A percentile compares a stretch with the other conserved stretches of the same genome.
Evolutionary conservation across 1,140 invertebrate species (phyloP).

Genomic region (Drosophila baimaii): DNA sequence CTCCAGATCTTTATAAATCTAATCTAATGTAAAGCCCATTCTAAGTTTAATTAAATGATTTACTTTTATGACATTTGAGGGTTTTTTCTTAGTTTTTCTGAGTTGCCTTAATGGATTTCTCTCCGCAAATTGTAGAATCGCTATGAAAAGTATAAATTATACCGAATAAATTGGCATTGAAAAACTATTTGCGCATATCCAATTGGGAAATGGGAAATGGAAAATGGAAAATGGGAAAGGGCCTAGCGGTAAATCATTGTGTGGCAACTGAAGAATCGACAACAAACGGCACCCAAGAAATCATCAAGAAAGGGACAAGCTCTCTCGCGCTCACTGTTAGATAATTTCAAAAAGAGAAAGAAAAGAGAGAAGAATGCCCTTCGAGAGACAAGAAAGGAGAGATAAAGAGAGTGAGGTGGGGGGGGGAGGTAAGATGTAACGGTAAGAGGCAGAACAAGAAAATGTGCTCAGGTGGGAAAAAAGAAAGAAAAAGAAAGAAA

Average conservation of each 20-base stretch:
- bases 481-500: conserved; percentile 2
- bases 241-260: conserved; percentile 44
- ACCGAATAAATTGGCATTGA: conserved; percentile 63
- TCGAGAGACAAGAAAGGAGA: background rate
- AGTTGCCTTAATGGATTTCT: background rate
- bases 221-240: conserved; percentile 46
- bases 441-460: conserved; percentile 47
- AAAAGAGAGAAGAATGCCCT: conserved; percentile 21
- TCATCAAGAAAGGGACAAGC: conserved; percentile 14
- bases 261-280: conserved; percentile 22
- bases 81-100: too few relatives aligned
- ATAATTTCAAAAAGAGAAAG: conserved; percentile 14
- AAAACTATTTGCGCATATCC: conserved; percentile 60
- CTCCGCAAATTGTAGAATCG: background rate
- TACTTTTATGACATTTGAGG: too few relatives aligned
- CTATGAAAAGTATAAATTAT: conserved; percentile 7
- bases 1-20: too few relatives aligned
- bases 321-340: conserved; percentile 2
- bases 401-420: background rate
- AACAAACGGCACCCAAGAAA: conserved; percentile 15
- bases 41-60: too few relatives aligned
- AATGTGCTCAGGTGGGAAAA: conserved; percentile 27
- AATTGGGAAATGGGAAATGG: conserved; percentile 51
- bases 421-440: conserved; percentile 13
- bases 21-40: too few relatives aligned